Base-by-base conservation (phyloP, 1,140 invertebrate species). In the Conus ventricosus region DNA sequence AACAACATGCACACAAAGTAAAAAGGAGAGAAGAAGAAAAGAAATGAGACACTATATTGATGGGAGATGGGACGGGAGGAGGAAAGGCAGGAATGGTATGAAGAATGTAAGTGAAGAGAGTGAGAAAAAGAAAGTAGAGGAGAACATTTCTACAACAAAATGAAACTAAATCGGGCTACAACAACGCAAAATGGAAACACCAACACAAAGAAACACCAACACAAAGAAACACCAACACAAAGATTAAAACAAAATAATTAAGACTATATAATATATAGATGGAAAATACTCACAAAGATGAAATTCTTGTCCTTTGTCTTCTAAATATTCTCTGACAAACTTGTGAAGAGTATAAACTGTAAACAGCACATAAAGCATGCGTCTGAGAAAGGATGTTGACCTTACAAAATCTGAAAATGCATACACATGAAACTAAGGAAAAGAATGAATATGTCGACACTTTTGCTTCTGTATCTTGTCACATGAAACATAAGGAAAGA, bases 321-420 rank as follows among this genome's bases (percentile, higher is more conserved):
- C 95, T 51, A 98, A 94, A 95, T 97, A 97, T 89, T 95, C 95
- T 93, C 96, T 96, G 4, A 98, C 96, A 95, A 98, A 98, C 83
- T 97, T 96, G 78, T 96, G 96, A 7, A 98, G 95, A 87, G 96
- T 95, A 91, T 95, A 94, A 13, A 98, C 95, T 51, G 96, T 81
- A 91, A 91, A 82, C 88, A 60, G 84, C 39, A 57, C 8, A 23
- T n/a, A 67, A 83, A 82, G 63, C 39, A 39, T 39, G 39, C 39
- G 39, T 39, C 39, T 39, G 39, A 39, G 39, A 39, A 39, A 39
- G 39, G 39, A 39, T 39, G 39, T 39, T 39, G 39, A 39, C 39
- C 39, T 39, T 39, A 39, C 39, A 39, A 39, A 39, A 39, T 63
- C 11, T 63, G 20, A 83, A 83, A 51, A 55, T 53, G 17, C 10